phyloP scores from a whole-genome alignment of 2,888 invertebrate species.

The Therioaphis trifolii region DNA sequence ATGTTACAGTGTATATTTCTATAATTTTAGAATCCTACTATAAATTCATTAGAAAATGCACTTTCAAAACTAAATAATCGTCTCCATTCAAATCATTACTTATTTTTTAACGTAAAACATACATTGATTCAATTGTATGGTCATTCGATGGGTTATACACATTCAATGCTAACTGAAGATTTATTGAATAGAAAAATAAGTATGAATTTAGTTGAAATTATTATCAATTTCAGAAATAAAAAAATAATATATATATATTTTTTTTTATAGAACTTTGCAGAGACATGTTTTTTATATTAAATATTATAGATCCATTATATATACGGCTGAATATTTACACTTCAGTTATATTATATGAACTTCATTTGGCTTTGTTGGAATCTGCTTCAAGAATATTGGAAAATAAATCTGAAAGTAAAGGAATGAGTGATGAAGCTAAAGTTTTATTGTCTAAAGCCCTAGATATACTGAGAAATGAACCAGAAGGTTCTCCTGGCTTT shows the following conservation, averaged over 20 bases:
- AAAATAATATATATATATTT: no score
- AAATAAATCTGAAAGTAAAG: conserved; percentile 51
- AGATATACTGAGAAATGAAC: conserved; percentile 61
- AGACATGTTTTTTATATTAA: conserved; percentile 68
- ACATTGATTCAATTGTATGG: conserved; percentile 84
- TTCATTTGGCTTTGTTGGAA: conserved; percentile 69
- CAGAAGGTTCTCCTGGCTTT: conserved; percentile 47
- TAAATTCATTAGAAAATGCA: conserved; percentile 73
- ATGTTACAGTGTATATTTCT: background rate
- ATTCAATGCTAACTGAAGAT: conserved; percentile 72
- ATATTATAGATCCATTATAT: conserved; percentile 68
- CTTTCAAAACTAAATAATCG: conserved; percentile 79
- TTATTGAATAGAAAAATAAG: conserved; percentile 76
- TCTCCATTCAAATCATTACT: conserved; percentile 86
- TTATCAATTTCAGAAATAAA: background rate
- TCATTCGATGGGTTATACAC: conserved; percentile 74
- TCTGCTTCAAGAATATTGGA: conserved; percentile 38
- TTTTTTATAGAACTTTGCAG: conserved; percentile 68
- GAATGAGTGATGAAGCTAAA: conserved; percentile 61
- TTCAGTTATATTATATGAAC: conserved; percentile 80
- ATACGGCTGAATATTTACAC: conserved; percentile 77
- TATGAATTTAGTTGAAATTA: conserved; percentile 65
- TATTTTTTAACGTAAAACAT: conserved; percentile 83
- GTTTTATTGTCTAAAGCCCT: conserved; percentile 59
- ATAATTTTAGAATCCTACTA: conserved; percentile 64